Base-by-base conservation (phyloP, 2,888 invertebrate species). In the Synanthedon vespiformis region DNA sequence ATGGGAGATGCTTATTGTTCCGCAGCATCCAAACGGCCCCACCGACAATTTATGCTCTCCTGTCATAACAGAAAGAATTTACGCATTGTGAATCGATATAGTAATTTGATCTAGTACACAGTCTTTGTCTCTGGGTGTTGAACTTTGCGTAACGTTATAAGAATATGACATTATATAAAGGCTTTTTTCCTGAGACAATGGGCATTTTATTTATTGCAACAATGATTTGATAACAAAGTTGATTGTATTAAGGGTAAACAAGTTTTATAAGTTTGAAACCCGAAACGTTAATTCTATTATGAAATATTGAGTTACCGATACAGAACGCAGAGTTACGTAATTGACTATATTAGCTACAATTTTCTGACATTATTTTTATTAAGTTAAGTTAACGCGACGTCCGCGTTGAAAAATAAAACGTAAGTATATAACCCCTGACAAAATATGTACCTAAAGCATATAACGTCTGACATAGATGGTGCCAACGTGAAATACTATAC, bases 11-110 rank as follows among this genome's bases (percentile, higher is more conserved):
- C 63, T 68, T 71, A 80, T 86, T 85, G 85, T 85, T 75, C 78
- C 69, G 74, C 86, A 86, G 87, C 83, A 80, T 86, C 87, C 78
- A 64, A 22, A 80, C 81, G 80, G 79, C 79, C 79, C 79, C 73
- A 77, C 74, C 61, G 78, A 67, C 77, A 85, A 84, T 85, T 85
- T 85, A 84, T 82, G 80, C 82, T 76, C 73, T 78, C 81, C 81
- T 86, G 87, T 87, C 87, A 86, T 81, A 87, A 87, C 83, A 87
- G 68, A 81, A 85, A 81, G 77, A 80, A 79, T 82, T 85, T 78
- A 86, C 83, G 85, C 85, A 78, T 85, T 83, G 84, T 86, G 84
- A 81, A 80, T 82, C 83, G 79, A 85, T 85, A 85, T 70, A 81
- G 75, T 74, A 77, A 83, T 85, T 80, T 77, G 77, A 80, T 82